Conservation (phyloP, 1,140 invertebrate genomes). For the Fopius arisanus region DNA sequence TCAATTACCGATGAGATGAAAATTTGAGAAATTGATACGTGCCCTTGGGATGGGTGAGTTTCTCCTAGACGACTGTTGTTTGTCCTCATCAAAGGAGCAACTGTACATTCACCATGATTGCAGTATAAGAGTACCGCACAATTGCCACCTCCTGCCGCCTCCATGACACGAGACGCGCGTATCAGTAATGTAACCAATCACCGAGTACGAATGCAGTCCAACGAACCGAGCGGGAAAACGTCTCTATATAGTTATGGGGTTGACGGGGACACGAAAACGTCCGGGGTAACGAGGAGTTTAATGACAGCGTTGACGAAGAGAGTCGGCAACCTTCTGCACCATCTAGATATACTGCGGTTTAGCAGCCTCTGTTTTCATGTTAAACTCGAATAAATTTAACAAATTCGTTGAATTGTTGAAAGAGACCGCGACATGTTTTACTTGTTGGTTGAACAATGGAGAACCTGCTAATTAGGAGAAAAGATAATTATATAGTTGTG, state of each 20-base stretch:
- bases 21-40: slow-evolving; percentile 1
- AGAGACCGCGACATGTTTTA: neutral
- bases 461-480: neutral
- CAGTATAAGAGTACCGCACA: slow-evolving; percentile 49
- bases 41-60: neutral
- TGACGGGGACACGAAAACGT: slow-evolving; percentile 33
- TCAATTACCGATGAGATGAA: neutral
- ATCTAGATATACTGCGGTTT: slow-evolving; percentile 14
- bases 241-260: neutral
- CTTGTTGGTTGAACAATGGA: neutral
- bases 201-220: slow-evolving; percentile 16
- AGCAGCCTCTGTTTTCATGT: slow-evolving; percentile 15
- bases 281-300: slow-evolving; percentile 56
- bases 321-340: slow-evolving; percentile 36
- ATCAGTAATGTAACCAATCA: slow-evolving; percentile 59
- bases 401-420: neutral
- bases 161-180: slow-evolving; percentile 52
- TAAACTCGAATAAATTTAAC: slow-evolving; percentile 13
- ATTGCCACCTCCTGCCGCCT: neutral
- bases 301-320: slow-evolving; percentile 55
- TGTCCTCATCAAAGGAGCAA: slow-evolving; percentile 40
- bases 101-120: slow-evolving; percentile 48
- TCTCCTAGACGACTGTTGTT: slow-evolving; percentile 35
- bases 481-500: slow-evolving; percentile 34
- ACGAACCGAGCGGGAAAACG: slow-evolving; percentile 17